Percentiles rank a stretch among this genome's conserved stretches.
phyloP scores from a whole-genome alignment of 2,797 vertebrate species.

The Lerista edwardsae region DNA sequence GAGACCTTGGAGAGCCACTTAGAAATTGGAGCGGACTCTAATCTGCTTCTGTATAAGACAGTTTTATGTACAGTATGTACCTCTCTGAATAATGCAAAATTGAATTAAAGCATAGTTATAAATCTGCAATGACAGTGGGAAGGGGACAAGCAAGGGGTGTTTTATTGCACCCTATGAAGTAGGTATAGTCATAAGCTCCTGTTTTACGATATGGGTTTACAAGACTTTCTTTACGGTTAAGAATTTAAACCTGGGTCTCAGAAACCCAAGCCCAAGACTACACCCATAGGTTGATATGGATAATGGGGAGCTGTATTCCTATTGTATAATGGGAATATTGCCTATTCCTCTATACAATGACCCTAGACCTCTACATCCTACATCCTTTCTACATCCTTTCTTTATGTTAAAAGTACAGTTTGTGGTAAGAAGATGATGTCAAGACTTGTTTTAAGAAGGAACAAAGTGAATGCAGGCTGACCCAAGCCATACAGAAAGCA shows the following conservation, averaged over 20 bases:
- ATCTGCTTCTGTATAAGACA: background rate
- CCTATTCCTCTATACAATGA: background rate
- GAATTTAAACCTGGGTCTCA: background rate
- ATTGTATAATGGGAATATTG: too few relatives aligned
- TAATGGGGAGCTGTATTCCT: background rate
- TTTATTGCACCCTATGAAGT: background rate
- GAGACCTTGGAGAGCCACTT: too few relatives aligned
- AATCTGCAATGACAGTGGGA: background rate
- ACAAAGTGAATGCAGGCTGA: background rate
- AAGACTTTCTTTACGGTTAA: background rate
- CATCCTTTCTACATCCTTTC: too few relatives aligned
- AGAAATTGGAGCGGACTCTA: too few relatives aligned
- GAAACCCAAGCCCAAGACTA: background rate
- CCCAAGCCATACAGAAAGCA: background rate
- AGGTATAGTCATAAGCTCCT: background rate
- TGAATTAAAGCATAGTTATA: background rate
- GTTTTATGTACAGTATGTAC: background rate
- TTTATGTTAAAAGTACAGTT: background rate
- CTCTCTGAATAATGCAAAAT: background rate
- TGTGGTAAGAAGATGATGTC: background rate
- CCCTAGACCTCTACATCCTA: too few relatives aligned
- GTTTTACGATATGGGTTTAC: background rate
- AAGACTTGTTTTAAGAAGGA: too few relatives aligned
- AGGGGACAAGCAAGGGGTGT: too few relatives aligned
- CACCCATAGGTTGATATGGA: background rate